A percentile compares a stretch with the other conserved stretches of the same genome.
Conservation (phyloP, 2,113 vertebrate species). For the Regulus satrapa region DNA sequence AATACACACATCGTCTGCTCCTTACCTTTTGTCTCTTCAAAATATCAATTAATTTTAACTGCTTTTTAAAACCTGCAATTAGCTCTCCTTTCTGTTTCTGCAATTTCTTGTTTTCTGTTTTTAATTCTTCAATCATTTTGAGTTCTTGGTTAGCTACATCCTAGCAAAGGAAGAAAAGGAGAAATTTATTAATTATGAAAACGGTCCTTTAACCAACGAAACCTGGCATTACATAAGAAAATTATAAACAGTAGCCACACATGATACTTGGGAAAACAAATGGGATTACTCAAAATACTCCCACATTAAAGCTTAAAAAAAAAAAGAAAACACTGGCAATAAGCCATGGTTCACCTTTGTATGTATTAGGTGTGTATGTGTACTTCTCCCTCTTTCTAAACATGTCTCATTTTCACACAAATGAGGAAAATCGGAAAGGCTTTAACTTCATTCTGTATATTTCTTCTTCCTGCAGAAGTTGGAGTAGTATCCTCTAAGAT, state of each 20-base stretch:
- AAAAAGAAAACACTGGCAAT: neutral
- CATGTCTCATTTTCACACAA: neutral
- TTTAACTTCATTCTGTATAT: neutral
- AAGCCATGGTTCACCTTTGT: neutral
- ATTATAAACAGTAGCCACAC: neutral
- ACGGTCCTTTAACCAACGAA: neutral
- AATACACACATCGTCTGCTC: neutral
- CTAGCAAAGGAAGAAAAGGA: constrained; percentile 61
- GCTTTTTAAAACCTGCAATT: constrained; percentile 90
- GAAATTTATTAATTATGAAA: neutral
- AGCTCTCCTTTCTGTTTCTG: constrained; percentile 93
- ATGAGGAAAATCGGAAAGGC: neutral
- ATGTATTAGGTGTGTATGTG: neutral
- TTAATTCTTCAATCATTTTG: constrained; percentile 83
- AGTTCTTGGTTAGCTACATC: constrained; percentile 82
- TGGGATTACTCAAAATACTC: neutral
- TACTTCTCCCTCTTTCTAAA: neutral
- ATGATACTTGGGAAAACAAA: neutral
- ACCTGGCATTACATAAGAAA: neutral
- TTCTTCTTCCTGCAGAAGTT: neutral
- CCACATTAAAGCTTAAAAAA: neutral
- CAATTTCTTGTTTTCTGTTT: constrained; percentile 88
- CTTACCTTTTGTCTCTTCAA: constrained; percentile 94
- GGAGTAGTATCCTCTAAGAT: neutral
- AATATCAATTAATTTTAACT: constrained; percentile 91